Base-by-base conservation (phyloP, 2,797 vertebrate genomes). In the Momotus momota region DNA sequence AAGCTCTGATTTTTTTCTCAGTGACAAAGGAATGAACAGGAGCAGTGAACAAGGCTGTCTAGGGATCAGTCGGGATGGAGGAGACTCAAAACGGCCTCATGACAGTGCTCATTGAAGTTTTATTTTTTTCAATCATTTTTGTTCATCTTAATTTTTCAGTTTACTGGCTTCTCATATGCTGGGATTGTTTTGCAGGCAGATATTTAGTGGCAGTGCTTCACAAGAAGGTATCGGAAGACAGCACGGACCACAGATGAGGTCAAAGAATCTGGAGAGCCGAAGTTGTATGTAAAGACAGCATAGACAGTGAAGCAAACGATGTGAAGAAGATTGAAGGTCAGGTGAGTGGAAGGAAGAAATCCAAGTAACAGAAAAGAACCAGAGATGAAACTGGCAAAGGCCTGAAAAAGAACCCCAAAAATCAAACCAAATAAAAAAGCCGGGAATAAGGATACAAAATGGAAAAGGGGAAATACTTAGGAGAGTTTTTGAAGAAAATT, bases 371-470 rank as follows among this genome's bases (percentile, higher is more conserved):
- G 41, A 49, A 77, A 73, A 73, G 19, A 79, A 41, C 62, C 14
- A 60, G 60, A 55, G n/a, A 29, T n/a, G 1, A 60, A 81, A 60
- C 12, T 31, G 12, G 10, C 45, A 78, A 12, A 5, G 19, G 4
- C 13, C 29, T 55, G 45, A 26, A 57, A 54, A 23, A 14, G 9
- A 40, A 66, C 38, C 55, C 21, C 52, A 5, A 80, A 45, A 58
- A 3, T 0, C 21, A 80, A 41, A 5, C 2, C 31, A 51, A 17
- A 6, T 25, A 38, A 31, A 46, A 38, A 14, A 5, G 1, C 6
- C 20, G 22, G 7, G 8, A 35, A 66, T 9, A 8, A 21, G 13
- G 71, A 48, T 33, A 9, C 74, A 70, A 73, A 73, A 54, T 31
- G 21, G 35, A 27, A 90, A 81, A 81, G 7, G 9, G 4, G 23